These are phyloP conservation scores for Gouania willdenowi DNA, from an alignment of 2,797 vertebrate species.

Conservation along the genomic window DNA sequence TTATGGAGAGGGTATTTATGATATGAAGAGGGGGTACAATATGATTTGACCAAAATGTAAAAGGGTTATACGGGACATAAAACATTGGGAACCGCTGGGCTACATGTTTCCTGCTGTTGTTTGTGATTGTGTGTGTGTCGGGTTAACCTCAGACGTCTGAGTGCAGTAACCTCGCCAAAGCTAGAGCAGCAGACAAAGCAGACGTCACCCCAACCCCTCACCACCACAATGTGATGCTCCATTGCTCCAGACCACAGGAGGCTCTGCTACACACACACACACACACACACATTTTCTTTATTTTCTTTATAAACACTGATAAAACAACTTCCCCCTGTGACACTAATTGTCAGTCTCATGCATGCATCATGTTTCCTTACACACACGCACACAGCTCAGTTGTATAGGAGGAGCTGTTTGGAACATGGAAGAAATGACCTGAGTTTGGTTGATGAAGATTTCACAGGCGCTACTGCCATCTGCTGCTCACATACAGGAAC, in stretches of 20 bases:
- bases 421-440: constrained; percentile 37
- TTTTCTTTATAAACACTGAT: constrained; percentile 51
- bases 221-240: constrained; percentile 65
- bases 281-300: constrained; percentile 45
- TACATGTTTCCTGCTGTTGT: too few relatives aligned
- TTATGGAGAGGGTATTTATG: too few relatives aligned
- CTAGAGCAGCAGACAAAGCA: constrained; percentile 43
- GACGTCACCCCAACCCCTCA: constrained; percentile 45
- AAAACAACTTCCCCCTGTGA: neutral
- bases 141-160: constrained; percentile 12
- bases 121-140: constrained; percentile 7
- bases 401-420: constrained; percentile 43
- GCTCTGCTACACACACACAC: constrained; percentile 15
- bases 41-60: too few relatives aligned
- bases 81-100: too few relatives aligned
- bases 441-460: constrained; percentile 28
- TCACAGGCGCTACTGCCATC: constrained; percentile 58
- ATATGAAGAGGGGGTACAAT: too few relatives aligned
- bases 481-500: constrained; percentile 34
- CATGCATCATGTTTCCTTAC: constrained; percentile 36
- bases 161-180: constrained; percentile 26
- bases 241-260: constrained; percentile 61
- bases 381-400: constrained; percentile 52
- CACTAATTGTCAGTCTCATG: constrained; percentile 31
- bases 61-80: too few relatives aligned